These are phyloP conservation scores for Tylochromis polylepis DNA, from an alignment of 2,113 vertebrate genomes.

Conservation along the genomic window DNA sequence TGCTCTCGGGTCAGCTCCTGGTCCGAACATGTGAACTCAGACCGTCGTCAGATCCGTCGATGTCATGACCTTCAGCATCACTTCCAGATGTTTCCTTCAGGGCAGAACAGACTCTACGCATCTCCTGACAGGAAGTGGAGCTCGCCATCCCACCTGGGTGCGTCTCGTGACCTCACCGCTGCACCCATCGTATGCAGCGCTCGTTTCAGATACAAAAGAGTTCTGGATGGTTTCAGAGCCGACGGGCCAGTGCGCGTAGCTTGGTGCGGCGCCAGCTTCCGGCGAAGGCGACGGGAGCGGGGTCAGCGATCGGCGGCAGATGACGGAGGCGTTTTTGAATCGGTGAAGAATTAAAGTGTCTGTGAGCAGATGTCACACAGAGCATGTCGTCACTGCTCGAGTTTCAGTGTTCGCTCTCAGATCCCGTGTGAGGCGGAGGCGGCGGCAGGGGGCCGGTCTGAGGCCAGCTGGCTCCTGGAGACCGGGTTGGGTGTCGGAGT, in stretches of 20 bases:
- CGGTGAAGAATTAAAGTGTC: background rate
- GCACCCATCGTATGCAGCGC: background rate
- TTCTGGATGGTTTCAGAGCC: background rate
- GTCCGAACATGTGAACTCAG: background rate
- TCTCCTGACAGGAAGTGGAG: background rate
- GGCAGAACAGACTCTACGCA: background rate
- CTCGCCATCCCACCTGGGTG: background rate
- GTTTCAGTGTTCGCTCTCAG: background rate
- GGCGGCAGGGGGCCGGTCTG: background rate
- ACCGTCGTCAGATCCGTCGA: background rate
- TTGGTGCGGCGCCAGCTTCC: background rate
- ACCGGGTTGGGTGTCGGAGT: background rate
- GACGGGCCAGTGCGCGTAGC: background rate
- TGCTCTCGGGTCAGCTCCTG: background rate
- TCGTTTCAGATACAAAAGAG: background rate
- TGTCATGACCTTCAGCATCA: background rate
- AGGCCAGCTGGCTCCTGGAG: background rate
- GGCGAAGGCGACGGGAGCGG: background rate
- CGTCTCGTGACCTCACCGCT: background rate
- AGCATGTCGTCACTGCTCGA: background rate
- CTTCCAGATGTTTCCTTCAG: background rate
- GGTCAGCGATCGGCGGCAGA: background rate
- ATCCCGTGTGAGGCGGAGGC: background rate
- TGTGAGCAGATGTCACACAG: background rate
- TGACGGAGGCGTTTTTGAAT: background rate